Evolutionary conservation across 2,888 invertebrate species (phyloP).

Genomic region (Ganaspis brasiliensis): DNA sequence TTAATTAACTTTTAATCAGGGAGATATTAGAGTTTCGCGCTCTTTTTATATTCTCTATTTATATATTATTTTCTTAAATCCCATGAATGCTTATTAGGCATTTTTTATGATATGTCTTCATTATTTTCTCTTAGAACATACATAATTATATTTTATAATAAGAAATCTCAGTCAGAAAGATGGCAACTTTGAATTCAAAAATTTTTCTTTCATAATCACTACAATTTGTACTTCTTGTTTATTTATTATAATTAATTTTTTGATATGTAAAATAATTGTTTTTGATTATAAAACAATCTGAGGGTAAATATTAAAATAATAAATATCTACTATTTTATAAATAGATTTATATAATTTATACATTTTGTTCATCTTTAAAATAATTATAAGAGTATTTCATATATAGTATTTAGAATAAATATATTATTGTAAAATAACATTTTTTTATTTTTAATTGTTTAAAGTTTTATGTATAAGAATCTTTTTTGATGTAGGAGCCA

Average conservation of each 20-base stretch:
- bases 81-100: conserved; percentile 35
- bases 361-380: neutral
- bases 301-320: too few relatives aligned
- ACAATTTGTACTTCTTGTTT: conserved; percentile 43
- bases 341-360: too few relatives aligned
- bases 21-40: conserved; percentile 63
- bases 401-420: too few relatives aligned
- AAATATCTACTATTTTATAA: neutral
- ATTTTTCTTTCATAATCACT: conserved; percentile 48
- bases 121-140: conserved; percentile 27
- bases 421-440: too few relatives aligned
- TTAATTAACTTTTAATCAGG: conserved; percentile 57
- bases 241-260: neutral
- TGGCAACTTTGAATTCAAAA: conserved; percentile 10
- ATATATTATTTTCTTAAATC: conserved; percentile 35
- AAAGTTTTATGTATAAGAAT: too few relatives aligned
- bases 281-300: neutral
- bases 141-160: conserved; percentile 1
- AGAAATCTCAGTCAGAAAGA: conserved; percentile 20
- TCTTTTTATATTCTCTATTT: conserved; percentile 48
- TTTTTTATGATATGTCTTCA: conserved; percentile 37
- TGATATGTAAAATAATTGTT: neutral
- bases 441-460: conserved; percentile 20
- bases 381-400: neutral
- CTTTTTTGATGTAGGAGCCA: too few relatives aligned